Evolutionary conservation across 2,888 invertebrate species (phyloP).

Genomic region (Diploptera punctata): DNA sequence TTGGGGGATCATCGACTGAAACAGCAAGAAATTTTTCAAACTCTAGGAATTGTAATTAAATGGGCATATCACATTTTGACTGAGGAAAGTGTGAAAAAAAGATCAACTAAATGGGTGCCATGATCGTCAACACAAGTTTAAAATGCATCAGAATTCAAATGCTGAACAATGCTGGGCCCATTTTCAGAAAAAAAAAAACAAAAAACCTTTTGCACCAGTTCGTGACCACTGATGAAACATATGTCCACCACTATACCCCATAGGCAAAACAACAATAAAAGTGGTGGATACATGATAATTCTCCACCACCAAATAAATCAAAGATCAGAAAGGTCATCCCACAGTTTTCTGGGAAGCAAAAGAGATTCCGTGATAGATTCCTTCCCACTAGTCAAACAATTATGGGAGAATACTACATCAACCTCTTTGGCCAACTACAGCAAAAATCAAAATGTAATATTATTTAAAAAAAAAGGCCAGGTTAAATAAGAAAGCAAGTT

Average conservation of each 20-base stretch:
- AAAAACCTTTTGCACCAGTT: background rate
- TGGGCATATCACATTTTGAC: background rate
- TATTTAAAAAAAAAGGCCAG: background rate
- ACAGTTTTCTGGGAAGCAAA: constrained; percentile 14
- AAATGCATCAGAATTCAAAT: too few species aligned
- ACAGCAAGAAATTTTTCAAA: background rate
- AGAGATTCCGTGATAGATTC: background rate
- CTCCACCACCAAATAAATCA: background rate
- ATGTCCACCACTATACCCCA: constrained; percentile 1
- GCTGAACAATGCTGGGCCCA: too few species aligned
- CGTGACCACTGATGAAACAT: background rate
- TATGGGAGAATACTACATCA: background rate
- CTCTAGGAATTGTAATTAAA: background rate
- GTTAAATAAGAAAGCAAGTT: constrained; percentile 7
- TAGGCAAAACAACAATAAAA: background rate
- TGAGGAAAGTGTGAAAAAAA: background rate
- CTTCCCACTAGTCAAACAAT: background rate
- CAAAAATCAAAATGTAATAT: too few species aligned
- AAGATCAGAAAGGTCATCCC: background rate
- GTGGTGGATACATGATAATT: background rate
- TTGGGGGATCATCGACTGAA: background rate
- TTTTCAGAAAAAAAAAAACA: too few species aligned
- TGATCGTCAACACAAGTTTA: background rate
- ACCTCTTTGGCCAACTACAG: background rate
- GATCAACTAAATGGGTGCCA: background rate